Evolutionary conservation across 2,888 invertebrate genomes (phyloP), one percentile per base, ranked within the genome.

Genomic region (Scaptomyza caliginosa): DNA sequence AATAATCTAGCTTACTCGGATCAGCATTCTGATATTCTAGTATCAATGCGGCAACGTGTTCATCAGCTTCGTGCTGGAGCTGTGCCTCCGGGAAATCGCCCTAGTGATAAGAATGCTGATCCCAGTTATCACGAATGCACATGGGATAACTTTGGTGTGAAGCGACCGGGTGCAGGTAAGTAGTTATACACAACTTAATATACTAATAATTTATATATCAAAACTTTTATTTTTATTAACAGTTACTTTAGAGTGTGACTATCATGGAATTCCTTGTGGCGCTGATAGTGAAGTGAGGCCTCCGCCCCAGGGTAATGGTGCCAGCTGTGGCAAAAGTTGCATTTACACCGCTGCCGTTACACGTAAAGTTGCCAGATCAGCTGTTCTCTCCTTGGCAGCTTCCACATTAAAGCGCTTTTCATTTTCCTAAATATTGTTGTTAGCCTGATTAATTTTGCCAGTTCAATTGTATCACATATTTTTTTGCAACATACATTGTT

Each of bases 91-190:
- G 74, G 56, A 1, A 91, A 90, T 55, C 93, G 93, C 60, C 73
- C 91, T 0, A 91, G 92, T 0, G 92, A 93, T 68, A 89, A 91
- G 0, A 90, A 89, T 1, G 92, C 93, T 1, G 91, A 94, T 89
- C 94, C 94, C 0, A 75, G 77, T 0, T 74, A 90, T 5, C 93
- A 93, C 91, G 92, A 93, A 50, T 91, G 92, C 49, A 92, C 92
- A 0, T 94, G 94, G 94, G 91, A 92, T 1, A 92, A 91, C 72
- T 94, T 64, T 46, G 62, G 67, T 16, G 68, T 77, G 3, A 65
- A 71, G 4, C 36, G 42, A 7, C 30, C 52, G 1, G 40, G 38
- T 2, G 5, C 30, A 11, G 68, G 80, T 82, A n/a, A 56, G 46
- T 40, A 11, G 0, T 1, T 34, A n/a, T n/a, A 3, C 7, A 0